Evolutionary conservation across 1,140 invertebrate species (phyloP).

Genomic region (Delia radicum): DNA sequence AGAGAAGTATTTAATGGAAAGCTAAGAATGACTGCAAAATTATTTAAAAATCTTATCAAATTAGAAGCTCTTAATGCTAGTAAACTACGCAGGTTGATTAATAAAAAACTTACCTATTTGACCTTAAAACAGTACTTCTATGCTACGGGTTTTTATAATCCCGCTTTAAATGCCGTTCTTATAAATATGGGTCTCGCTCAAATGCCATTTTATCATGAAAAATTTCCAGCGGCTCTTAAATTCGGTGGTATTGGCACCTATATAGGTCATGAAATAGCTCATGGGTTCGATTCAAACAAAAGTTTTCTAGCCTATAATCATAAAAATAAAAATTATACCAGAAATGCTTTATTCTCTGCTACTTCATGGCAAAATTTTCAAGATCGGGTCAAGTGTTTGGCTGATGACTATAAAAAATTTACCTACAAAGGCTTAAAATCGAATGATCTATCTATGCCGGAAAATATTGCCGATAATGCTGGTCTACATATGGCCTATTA

Average conservation of each 20-base stretch:
- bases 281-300: slow-evolving; percentile 64
- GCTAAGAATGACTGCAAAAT: slow-evolving; percentile 35
- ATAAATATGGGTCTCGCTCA: slow-evolving; percentile 54
- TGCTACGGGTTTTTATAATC: slow-evolving; percentile 45
- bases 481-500: slow-evolving; percentile 76
- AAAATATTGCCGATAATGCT: slow-evolving; percentile 92
- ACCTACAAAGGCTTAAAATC: slow-evolving; percentile 58
- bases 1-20: slow-evolving; percentile 36
- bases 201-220: slow-evolving; percentile 43
- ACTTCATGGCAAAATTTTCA: slow-evolving; percentile 65
- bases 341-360: slow-evolving; percentile 82
- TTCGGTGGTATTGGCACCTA: slow-evolving; percentile 69
- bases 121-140: slow-evolving; percentile 41
- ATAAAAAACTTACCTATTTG: too few species aligned
- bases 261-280: slow-evolving; percentile 71
- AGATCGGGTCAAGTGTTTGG: slow-evolving; percentile 78
- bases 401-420: slow-evolving; percentile 75
- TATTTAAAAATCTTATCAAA: slow-evolving; percentile 36
- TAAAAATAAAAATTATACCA: too few species aligned
- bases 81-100: slow-evolving; percentile 37
- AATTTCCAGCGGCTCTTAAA: slow-evolving; percentile 44
- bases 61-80: slow-evolving; percentile 39
- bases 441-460: slow-evolving; percentile 74
- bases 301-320: slow-evolving; percentile 78
- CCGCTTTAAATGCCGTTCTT: slow-evolving; percentile 47